Conservation (phyloP, 2,113 vertebrate genomes). For the Xiphias gladius region DNA sequence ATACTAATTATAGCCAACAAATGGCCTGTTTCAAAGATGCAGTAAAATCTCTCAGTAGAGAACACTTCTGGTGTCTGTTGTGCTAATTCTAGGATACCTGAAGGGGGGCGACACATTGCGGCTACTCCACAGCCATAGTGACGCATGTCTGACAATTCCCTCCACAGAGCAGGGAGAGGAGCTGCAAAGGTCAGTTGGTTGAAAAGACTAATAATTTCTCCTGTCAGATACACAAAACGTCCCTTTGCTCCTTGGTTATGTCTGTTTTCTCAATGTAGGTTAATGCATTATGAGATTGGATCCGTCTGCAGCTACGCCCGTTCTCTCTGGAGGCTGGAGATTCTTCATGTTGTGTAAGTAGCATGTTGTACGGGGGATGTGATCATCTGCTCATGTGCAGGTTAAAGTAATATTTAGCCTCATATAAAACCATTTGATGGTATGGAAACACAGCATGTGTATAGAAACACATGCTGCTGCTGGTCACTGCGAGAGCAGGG, state of each 20-base stretch:
- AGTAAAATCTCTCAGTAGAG: conserved; percentile 3
- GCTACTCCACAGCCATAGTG: conserved; percentile 93
- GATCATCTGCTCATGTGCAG: neutral
- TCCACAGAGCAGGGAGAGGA: conserved; percentile 89
- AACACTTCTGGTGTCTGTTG: neutral
- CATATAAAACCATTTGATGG: neutral
- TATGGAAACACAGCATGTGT: neutral
- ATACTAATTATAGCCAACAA: neutral
- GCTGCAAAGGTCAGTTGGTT: conserved; percentile 90
- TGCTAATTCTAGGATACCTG: conserved; percentile 87
- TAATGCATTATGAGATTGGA: conserved; percentile 93
- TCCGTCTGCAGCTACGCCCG: conserved; percentile 91
- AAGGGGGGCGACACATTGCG: conserved; percentile 94
- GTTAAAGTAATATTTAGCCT: neutral
- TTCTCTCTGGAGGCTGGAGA: conserved; percentile 96
- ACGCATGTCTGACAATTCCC: conserved; percentile 93
- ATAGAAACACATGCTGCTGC: too few species aligned
- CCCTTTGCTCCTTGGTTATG: conserved; percentile 13
- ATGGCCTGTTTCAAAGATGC: neutral
- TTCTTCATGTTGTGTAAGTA: conserved; percentile 95
- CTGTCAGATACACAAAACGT: neutral
- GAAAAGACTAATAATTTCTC: neutral
- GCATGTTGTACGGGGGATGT: neutral
- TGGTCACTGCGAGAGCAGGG: too few species aligned
- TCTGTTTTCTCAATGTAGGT: conserved; percentile 81